These are phyloP conservation scores for Nasonia giraulti DNA, from an alignment of 1,140 invertebrate genomes.

Conservation along the genomic window DNA sequence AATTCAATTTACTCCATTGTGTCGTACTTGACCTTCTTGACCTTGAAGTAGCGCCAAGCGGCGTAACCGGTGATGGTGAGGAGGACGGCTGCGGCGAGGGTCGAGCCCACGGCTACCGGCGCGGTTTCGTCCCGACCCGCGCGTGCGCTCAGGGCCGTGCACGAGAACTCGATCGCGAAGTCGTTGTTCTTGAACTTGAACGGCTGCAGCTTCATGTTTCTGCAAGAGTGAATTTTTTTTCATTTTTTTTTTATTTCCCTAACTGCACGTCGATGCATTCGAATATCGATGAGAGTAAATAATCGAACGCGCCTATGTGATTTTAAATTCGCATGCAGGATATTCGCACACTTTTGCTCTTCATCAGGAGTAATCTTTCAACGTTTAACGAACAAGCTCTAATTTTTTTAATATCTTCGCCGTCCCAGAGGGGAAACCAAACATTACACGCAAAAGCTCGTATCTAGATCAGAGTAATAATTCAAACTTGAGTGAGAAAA, in stretches of 20 bases:
- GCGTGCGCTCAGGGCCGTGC: slow-evolving; percentile 70
- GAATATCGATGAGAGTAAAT: too few relatives aligned
- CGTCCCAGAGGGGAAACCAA: too few relatives aligned
- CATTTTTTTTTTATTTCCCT: not conserved
- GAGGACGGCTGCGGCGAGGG: slow-evolving; percentile 85
- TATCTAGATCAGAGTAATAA: too few relatives aligned
- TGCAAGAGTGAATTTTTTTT: slow-evolving; percentile 54
- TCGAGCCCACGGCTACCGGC: slow-evolving; percentile 90
- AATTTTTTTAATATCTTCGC: too few relatives aligned
- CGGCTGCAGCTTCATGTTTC: slow-evolving; percentile 77
- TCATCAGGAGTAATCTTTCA: too few relatives aligned
- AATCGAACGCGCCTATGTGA: too few relatives aligned
- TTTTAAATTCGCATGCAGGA: too few relatives aligned
- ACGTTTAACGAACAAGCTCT: too few relatives aligned
- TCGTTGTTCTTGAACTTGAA: slow-evolving; percentile 80
- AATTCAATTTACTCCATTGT: slow-evolving; percentile 86
- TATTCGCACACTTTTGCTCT: too few relatives aligned
- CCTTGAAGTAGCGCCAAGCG: slow-evolving; percentile 89
- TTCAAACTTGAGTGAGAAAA: too few relatives aligned
- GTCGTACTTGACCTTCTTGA: slow-evolving; percentile 93
- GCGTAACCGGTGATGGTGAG: slow-evolving; percentile 89
- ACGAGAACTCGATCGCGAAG: slow-evolving; percentile 77
- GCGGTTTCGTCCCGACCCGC: slow-evolving; percentile 85
- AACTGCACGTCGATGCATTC: too few relatives aligned
- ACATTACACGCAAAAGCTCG: too few relatives aligned